Conservation (phyloP, 1,140 invertebrate genomes). For the Ceratosolen solmsi region DNA sequence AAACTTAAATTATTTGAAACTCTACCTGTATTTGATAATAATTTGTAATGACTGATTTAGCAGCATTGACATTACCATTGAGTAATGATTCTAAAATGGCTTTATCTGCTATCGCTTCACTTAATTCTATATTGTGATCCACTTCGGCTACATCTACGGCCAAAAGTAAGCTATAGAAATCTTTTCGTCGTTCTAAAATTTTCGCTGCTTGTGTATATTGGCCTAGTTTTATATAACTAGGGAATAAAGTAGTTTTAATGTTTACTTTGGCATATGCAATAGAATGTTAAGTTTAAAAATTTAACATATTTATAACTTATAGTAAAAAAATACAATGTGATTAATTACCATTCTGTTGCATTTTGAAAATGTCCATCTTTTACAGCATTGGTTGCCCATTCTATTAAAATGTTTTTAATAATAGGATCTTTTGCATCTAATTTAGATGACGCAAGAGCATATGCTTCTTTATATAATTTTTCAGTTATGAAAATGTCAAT, state of each 20-base stretch:
- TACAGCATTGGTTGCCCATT: conserved; percentile 73
- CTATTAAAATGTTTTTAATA: conserved; percentile 70
- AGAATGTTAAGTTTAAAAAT: too few species aligned
- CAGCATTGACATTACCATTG: conserved; percentile 52
- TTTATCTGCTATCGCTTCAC: conserved; percentile 60
- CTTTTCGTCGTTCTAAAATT: conserved; percentile 60
- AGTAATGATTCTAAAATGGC: conserved; percentile 59
- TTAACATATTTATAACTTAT: conserved; percentile 26
- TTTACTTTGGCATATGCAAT: conserved; percentile 3
- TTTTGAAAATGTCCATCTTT: conserved; percentile 74
- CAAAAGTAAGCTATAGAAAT: conserved; percentile 57
- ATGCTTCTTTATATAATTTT: conserved; percentile 77
- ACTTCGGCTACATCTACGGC: conserved; percentile 64
- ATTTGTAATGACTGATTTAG: conserved; percentile 57
- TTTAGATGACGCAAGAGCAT: conserved; percentile 76
- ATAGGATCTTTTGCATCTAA: conserved; percentile 74
- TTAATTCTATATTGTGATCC: conserved; percentile 56
- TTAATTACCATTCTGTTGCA: conserved; percentile 77
- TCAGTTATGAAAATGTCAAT: conserved; percentile 72
- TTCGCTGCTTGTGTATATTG: conserved; percentile 62
- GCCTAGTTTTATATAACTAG: conserved; percentile 59
- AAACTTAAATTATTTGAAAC: conserved; percentile 2
- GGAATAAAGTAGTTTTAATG: conserved; percentile 34
- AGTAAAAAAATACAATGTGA: too few species aligned
- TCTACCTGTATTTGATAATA: conserved; percentile 58